Evolutionary conservation across 2,888 invertebrate species (phyloP).

Genomic region (Salpingus planirostris): DNA sequence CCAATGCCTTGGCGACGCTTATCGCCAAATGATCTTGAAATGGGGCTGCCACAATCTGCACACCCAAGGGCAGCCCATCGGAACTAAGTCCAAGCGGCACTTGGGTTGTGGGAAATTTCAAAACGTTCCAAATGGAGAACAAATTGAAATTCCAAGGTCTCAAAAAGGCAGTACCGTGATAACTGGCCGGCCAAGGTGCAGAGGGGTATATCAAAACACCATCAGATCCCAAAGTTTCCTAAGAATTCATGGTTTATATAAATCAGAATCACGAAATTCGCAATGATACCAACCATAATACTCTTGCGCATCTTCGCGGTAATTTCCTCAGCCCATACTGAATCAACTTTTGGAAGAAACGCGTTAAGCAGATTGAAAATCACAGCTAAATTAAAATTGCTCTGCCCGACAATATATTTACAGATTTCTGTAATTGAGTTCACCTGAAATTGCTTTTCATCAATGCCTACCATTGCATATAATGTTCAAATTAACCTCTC

Average conservation of each 20-base stretch:
- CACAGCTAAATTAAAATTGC: conserved; percentile 58
- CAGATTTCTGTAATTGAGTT: conserved; percentile 48
- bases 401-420: conserved; percentile 50
- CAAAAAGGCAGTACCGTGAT: conserved; percentile 69
- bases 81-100: conserved; percentile 69
- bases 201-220: conserved; percentile 80
- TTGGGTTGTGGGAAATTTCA: conserved; percentile 76
- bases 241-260: too few relatives aligned
- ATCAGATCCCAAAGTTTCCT: conserved; percentile 63
- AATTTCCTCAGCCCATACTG: conserved; percentile 56
- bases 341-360: conserved; percentile 55
- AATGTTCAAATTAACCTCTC: conserved; percentile 25
- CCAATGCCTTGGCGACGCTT: conserved; percentile 64
- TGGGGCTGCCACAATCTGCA: conserved; percentile 69
- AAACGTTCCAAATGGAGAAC: conserved; percentile 76
- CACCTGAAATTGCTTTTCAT: conserved; percentile 16
- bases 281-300: too few relatives aligned
- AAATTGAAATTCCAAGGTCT: conserved; percentile 78
- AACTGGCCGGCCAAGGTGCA: conserved; percentile 69
- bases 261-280: too few relatives aligned
- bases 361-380: conserved; percentile 58
- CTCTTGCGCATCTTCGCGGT: too few relatives aligned
- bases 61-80: conserved; percentile 66
- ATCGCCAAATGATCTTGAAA: conserved; percentile 63
- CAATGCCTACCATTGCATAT: too few relatives aligned